Evolutionary conservation across 2,888 invertebrate genomes (phyloP).

Genomic region (Maniola hyperantus): DNA sequence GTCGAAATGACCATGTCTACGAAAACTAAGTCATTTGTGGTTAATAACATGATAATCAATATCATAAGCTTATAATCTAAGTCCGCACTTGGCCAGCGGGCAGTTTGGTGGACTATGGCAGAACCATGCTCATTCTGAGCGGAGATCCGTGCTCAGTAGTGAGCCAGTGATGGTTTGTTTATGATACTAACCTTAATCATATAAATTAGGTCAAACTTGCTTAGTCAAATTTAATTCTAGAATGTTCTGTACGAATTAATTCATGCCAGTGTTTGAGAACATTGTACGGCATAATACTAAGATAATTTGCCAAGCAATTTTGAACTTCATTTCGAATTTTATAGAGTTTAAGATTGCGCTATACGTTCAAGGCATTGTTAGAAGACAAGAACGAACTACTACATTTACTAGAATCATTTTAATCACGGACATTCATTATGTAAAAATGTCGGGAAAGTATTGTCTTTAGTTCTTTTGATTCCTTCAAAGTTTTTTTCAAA

Average conservation of each 20-base stretch:
- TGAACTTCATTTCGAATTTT: neutral
- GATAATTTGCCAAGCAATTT: neutral
- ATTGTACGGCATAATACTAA: conserved; percentile 3
- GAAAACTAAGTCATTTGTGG: no score
- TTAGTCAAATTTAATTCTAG: conserved; percentile 13
- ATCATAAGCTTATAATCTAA: neutral
- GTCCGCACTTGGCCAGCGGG: no score
- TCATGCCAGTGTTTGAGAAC: conserved; percentile 17
- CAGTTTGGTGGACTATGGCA: no score
- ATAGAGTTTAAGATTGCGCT: neutral
- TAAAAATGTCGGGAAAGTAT: conserved; percentile 19
- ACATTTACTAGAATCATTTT: conserved; percentile 21
- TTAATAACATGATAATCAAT: no score
- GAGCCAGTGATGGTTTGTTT: no score
- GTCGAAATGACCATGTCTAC: no score
- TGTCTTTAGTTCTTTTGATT: conserved; percentile 6
- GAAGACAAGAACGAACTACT: conserved; percentile 21
- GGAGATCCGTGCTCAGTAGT: no score
- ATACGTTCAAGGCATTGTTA: neutral
- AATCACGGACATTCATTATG: conserved; percentile 24
- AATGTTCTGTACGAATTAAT: conserved; percentile 19
- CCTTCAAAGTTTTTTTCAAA: neutral
- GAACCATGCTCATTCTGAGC: no score
- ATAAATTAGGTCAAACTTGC: conserved; percentile 15
- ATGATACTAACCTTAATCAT: neutral